Evolutionary conservation across 2,888 invertebrate genomes (phyloP).

Genomic region (Ecliptopera silaceata): DNA sequence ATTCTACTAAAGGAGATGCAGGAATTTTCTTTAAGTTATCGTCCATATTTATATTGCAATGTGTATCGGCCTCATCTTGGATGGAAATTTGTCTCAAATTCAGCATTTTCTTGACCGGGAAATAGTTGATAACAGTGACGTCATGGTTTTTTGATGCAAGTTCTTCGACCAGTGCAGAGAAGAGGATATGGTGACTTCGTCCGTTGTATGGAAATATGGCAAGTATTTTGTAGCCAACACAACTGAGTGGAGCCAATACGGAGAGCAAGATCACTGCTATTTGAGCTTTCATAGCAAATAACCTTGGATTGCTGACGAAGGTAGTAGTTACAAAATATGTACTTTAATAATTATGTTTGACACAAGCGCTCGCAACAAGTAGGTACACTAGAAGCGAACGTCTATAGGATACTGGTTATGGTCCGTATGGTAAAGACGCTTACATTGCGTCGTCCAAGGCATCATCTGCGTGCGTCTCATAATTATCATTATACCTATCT

Average conservation of each 20-base stretch:
- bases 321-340: not conserved
- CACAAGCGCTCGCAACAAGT: not conserved
- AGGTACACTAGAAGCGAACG: too few species aligned
- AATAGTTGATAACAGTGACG: slow-evolving; percentile 57
- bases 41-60: slow-evolving; percentile 33
- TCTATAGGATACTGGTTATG: not conserved
- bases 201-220: slow-evolving; percentile 51
- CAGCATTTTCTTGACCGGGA: slow-evolving; percentile 51
- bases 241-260: slow-evolving; percentile 12
- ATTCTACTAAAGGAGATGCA: slow-evolving; percentile 26
- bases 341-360: too few species aligned
- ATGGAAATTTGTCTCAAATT: slow-evolving; percentile 61
- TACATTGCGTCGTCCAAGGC: too few species aligned
- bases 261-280: slow-evolving; percentile 5
- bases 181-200: slow-evolving; percentile 49
- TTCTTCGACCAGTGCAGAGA: slow-evolving; percentile 46
- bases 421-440: too few species aligned
- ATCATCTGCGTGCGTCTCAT: too few species aligned
- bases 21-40: slow-evolving; percentile 30
- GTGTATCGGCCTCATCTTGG: slow-evolving; percentile 28
- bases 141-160: slow-evolving; percentile 53
- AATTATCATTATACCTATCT: too few species aligned
- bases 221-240: slow-evolving; percentile 43
- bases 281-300: slow-evolving; percentile 10
- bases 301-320: not conserved